These are phyloP conservation scores for Netelia melanura DNA, from an alignment of 2,888 invertebrate genomes.

Conservation along the genomic window DNA sequence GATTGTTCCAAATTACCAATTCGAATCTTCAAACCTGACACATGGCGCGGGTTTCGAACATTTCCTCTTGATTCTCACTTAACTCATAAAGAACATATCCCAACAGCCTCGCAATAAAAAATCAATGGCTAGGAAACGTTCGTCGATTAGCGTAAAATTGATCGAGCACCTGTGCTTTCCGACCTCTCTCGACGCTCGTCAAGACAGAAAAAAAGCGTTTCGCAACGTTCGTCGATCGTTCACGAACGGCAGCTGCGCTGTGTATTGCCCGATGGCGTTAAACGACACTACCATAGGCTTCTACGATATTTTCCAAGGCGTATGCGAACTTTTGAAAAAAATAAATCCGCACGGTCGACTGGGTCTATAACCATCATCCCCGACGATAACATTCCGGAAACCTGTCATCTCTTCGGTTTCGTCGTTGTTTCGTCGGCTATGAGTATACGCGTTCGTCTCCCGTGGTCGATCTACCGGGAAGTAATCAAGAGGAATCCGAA, in stretches of 20 bases:
- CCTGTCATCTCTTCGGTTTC: constrained; percentile 42
- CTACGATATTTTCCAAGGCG: background rate
- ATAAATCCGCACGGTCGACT: constrained; percentile 13
- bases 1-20: constrained; percentile 20
- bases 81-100: background rate
- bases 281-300: constrained; percentile 3
- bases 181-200: constrained; percentile 1
- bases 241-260: constrained; percentile 43
- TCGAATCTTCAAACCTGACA: background rate
- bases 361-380: constrained; percentile 49
- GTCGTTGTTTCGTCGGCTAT: constrained; percentile 3
- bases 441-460: constrained; percentile 1
- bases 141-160: constrained; percentile 59
- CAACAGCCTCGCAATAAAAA: background rate
- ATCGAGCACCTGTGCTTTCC: constrained; percentile 49
- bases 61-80: background rate
- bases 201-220: constrained; percentile 17
- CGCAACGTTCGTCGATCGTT: constrained; percentile 19
- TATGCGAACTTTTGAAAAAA: constrained; percentile 4
- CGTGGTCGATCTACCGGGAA: constrained; percentile 63
- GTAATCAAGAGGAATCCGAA: constrained; percentile 68
- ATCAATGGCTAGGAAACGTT: constrained; percentile 24
- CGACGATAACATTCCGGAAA: constrained; percentile 58
- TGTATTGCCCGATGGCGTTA: constrained; percentile 56
- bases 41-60: background rate